Evolutionary conservation across 2,888 invertebrate genomes (phyloP), one percentile per base, ranked within the genome.

Genomic region (Dexiosoma caninum): DNA sequence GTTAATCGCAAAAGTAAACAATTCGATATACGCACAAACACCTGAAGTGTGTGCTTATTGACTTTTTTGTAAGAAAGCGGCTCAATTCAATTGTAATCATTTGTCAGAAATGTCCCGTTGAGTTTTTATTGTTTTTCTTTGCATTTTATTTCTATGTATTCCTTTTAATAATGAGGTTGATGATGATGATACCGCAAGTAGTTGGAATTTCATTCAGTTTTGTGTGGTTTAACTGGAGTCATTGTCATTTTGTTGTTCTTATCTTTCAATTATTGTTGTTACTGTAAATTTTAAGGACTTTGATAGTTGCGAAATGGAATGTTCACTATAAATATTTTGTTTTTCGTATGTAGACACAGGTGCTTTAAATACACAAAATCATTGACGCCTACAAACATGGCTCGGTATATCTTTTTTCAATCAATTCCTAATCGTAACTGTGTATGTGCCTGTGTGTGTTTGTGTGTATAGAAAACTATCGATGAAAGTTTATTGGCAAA

Each of bases 341-440:
- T 37, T 7, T 21, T 10, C 42, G 40, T 46, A 42, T 46, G 60
- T 83, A 81, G 82, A 84, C 74, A 83, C 84, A 84, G 83, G 84
- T 84, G 84, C 84, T 77, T 81, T 78, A 84, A 82, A 62, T 78
- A 83, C 82, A 83, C 82, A 84, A 82, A 83, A 80, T 81, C 78
- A 82, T 82, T 84, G 83, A 84, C 84, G 84, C 84, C 84, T 82
- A 83, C 78, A 71, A 79, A 71, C 72, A 60, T 67, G 55, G 59
- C 57, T 59, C 60, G 59, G 64, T 59, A 77, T 78, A 70, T 78
- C 42, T 77, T 59, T 46, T 57, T 55, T 60, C 57, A 67, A 62
- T 64, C 70, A 57, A 40, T 37, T 46, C 12, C 23, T 64, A 70
- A 53, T 64, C 46, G 49, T 42, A 53, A 35, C 8, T 64, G 6